phyloP scores from a whole-genome alignment of 2,888 invertebrate species.

The Scelioninae gen. 1 region DNA sequence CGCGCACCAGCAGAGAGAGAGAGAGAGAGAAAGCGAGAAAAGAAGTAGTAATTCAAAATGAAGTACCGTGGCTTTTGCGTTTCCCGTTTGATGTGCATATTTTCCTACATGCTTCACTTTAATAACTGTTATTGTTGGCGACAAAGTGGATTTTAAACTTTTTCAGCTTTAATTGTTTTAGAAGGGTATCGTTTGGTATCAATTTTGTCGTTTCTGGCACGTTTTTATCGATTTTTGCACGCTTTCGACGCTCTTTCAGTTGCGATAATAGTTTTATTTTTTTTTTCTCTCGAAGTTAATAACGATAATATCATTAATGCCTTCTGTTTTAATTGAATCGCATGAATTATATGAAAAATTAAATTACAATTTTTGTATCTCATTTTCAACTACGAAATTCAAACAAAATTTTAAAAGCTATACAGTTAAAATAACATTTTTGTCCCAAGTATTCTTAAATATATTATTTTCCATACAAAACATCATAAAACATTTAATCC shows the following conservation, averaged over 20 bases:
- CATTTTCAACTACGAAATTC: neutral
- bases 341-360: neutral
- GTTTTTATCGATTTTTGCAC: slow-evolving; percentile 32
- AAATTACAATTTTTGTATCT: neutral
- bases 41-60: slow-evolving; percentile 57
- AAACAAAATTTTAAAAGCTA: neutral
- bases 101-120: slow-evolving; percentile 48
- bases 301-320: neutral
- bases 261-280: neutral
- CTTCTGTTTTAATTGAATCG: neutral
- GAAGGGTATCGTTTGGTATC: slow-evolving; percentile 40
- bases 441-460: no score
- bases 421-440: neutral
- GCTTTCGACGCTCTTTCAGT: slow-evolving; percentile 4
- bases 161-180: slow-evolving; percentile 46
- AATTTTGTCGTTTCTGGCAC: slow-evolving; percentile 38
- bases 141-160: slow-evolving; percentile 47
- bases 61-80: slow-evolving; percentile 61
- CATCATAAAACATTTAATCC: no score
- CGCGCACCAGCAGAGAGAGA: slow-evolving; percentile 17
- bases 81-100: slow-evolving; percentile 55
- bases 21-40: slow-evolving; percentile 41
- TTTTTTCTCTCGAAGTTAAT: neutral
- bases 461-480: no score
- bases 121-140: slow-evolving; percentile 50